These are phyloP conservation scores for Megastigmus dorsalis DNA, from an alignment of 2,888 invertebrate species.

Conservation along the genomic window DNA sequence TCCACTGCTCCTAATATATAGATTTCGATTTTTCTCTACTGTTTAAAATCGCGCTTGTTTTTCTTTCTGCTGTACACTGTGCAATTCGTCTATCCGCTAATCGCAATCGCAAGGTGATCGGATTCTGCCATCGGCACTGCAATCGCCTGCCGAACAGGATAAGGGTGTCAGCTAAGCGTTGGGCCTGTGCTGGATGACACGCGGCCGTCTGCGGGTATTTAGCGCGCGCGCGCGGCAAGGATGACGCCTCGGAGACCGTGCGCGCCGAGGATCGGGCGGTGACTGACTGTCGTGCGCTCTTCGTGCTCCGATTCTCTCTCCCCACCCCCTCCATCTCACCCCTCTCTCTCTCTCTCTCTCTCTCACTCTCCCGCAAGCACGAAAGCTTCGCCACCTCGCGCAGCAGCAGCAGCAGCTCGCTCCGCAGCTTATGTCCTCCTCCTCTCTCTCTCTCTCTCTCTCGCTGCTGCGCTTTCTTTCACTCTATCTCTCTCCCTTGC, in stretches of 20 bases:
- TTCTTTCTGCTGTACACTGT: too few relatives aligned
- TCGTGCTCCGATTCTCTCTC: constrained; percentile 2
- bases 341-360: constrained; percentile 18
- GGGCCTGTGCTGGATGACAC: background rate
- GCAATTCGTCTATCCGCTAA: too few relatives aligned
- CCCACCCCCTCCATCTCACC: constrained; percentile 1
- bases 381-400: background rate
- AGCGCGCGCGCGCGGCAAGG: background rate
- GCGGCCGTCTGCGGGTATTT: background rate
- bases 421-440: too few relatives aligned
- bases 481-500: constrained; percentile 5
- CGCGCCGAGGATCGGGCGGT: constrained; percentile 73
- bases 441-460: constrained; percentile 11
- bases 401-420: background rate
- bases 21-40: too few relatives aligned
- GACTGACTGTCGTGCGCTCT: constrained; percentile 65
- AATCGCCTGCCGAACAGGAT: too few relatives aligned
- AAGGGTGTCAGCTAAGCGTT: too few relatives aligned
- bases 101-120: too few relatives aligned
- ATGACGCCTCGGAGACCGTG: constrained; percentile 61
- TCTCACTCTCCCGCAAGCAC: background rate
- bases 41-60: background rate
- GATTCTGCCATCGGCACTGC: too few relatives aligned
- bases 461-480: background rate
- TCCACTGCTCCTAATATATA: too few relatives aligned